phyloP scores from a whole-genome alignment of 2,797 vertebrate genomes.

The Gadopsis bispinosus region DNA sequence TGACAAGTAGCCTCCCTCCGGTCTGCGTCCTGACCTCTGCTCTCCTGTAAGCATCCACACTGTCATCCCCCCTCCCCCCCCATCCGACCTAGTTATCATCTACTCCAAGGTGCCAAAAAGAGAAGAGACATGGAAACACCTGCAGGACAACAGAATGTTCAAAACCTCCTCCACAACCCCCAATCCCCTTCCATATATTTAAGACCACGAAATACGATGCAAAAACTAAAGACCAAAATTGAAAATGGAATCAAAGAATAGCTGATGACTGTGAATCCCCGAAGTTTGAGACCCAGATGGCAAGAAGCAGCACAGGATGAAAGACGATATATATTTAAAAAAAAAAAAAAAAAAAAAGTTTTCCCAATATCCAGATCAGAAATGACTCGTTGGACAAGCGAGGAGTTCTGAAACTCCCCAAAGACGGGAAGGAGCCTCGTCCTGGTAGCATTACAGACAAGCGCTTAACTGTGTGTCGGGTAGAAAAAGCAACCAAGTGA shows the following conservation, averaged over 20 bases:
- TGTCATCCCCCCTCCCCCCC: not conserved
- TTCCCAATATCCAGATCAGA: constrained; percentile 49
- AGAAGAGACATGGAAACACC: constrained; percentile 82
- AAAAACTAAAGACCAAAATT: constrained; percentile 71
- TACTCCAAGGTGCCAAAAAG: constrained; percentile 93
- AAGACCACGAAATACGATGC: constrained; percentile 62
- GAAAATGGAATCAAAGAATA: constrained; percentile 52
- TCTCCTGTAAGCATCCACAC: constrained; percentile 47
- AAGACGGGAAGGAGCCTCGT: constrained; percentile 39
- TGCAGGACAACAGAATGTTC: constrained; percentile 82
- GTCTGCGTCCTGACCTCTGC: constrained; percentile 59
- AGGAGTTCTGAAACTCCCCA: constrained; percentile 29
- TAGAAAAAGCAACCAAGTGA: constrained; percentile 43
- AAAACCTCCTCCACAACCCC: constrained; percentile 51
- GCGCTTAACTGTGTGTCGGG: constrained; percentile 76
- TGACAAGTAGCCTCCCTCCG: constrained; percentile 83
- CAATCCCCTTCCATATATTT: constrained; percentile 50
- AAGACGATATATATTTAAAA: constrained; percentile 22
- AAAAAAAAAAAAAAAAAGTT: constrained; percentile 24
- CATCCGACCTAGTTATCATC: constrained; percentile 64
- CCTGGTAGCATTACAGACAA: constrained; percentile 79
- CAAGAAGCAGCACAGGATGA: constrained; percentile 82
- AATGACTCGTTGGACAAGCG: constrained; percentile 18
- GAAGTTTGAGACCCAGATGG: constrained; percentile 82
- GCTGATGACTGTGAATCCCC: constrained; percentile 75